Percentiles rank a stretch among this genome's conserved stretches.
phyloP scores from a whole-genome alignment of 2,888 invertebrate species.

The Patella ulyssiponensis region DNA sequence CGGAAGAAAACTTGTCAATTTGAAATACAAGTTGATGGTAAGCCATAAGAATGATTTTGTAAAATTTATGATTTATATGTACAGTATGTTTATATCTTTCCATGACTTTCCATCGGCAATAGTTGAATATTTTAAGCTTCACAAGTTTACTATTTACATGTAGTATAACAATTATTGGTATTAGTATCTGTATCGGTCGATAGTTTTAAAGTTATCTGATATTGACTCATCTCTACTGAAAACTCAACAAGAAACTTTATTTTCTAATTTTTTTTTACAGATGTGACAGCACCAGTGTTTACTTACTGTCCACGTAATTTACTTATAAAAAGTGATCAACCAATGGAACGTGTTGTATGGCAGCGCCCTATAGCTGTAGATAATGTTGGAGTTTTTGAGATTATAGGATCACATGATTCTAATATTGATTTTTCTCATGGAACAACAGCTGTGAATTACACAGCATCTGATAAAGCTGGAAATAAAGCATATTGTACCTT shows the following conservation, averaged over 20 bases:
- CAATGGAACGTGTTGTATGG: slow-evolving; percentile 52
- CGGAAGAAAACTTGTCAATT: slow-evolving; percentile 56
- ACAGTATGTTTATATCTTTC: too few species aligned
- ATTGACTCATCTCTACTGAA: too few species aligned
- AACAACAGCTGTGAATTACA: slow-evolving; percentile 51
- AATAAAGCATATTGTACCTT: slow-evolving; percentile 58
- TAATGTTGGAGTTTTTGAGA: slow-evolving; percentile 48
- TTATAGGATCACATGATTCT: slow-evolving; percentile 46
- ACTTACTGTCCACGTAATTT: slow-evolving; percentile 56
- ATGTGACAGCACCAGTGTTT: slow-evolving; percentile 55
- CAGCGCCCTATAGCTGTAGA: slow-evolving; percentile 54
- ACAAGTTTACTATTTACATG: too few species aligned
- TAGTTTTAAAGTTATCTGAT: too few species aligned
- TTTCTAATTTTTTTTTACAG: slow-evolving; percentile 38
- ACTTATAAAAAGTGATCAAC: slow-evolving; percentile 44
- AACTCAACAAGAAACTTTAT: background rate
- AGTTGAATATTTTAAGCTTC: too few species aligned
- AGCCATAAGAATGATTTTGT: slow-evolving; percentile 4
- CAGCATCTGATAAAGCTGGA: slow-evolving; percentile 57
- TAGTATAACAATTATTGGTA: too few species aligned
- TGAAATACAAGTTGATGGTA: slow-evolving; percentile 55
- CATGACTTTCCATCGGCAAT: too few species aligned
- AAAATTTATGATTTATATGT: too few species aligned
- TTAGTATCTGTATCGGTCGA: too few species aligned
- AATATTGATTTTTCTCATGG: slow-evolving; percentile 51